Evolutionary conservation across 2,113 vertebrate species (phyloP), one percentile per base, ranked within the genome.

Genomic region (Litocranius walleri): DNA sequence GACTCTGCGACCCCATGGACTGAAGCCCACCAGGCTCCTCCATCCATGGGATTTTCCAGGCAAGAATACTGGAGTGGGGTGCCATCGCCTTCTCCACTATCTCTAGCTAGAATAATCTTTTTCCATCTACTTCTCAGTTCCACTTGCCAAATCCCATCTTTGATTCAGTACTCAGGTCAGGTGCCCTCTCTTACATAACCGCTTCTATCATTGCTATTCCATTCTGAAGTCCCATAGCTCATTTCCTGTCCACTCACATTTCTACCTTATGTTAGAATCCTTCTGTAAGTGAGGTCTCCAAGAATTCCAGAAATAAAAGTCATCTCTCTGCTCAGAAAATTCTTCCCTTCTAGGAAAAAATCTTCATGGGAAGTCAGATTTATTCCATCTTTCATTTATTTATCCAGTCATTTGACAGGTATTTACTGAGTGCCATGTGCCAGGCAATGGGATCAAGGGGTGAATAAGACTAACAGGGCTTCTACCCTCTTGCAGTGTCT

Each of bases 281-380:
- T 85, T 27, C 48, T 10, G 0, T 54, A 86, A 80, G 36, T 54
- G 2, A 85, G 16, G 25, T 62, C 67, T 90, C 64, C 45, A 81
- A 48, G 92, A 95, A 50, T 61, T 61, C 77, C 90, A 90, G 52
- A 95, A 96, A 86, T 74, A 61, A 33, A 80, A 88, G n/a, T 71
- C 67, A 36, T 74, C 27, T 71, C 25, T 82, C 25, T 82, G 50
- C 33, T 95, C 67, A 25, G 43, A 85, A 61, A n/a, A 78, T 29
- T 78, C 29, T 95, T 97, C 81, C 61, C 59, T 82, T 54, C 74
- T 0, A 86, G 81, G 43, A n/a, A 88, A 92, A 85, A 30, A 40
- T 36, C 56, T 93, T 87, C 45, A 62, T 59, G 74, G 81, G 48
- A 96, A 88, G 48, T 61, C 8, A 48, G 27, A 81, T 77, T 85